A percentile compares a stretch with the other conserved stretches of the same genome.
Evolutionary conservation across 2,797 vertebrate genomes (phyloP).

Genomic region (Enteromius trimaculatus): DNA sequence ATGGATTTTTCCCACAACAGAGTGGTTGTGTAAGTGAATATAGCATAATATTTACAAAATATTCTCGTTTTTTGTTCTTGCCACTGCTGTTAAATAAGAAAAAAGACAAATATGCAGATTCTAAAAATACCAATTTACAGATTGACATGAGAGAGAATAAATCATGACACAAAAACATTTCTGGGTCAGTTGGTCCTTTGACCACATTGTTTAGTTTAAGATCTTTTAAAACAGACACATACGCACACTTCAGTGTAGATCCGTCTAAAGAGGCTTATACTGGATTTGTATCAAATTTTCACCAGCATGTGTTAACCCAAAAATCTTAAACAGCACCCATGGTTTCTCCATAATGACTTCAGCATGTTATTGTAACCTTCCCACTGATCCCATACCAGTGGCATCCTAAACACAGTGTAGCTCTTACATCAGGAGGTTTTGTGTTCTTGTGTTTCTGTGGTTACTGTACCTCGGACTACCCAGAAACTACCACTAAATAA

Average conservation of each 20-base stretch:
- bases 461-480: neutral
- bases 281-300: conserved; percentile 39
- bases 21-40: neutral
- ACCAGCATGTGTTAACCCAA: conserved; percentile 10
- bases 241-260: neutral
- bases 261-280: conserved; percentile 15
- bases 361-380: conserved; percentile 6
- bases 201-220: neutral
- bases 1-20: neutral
- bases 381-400: conserved; percentile 17
- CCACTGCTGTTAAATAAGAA: neutral
- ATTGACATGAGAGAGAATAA: neutral
- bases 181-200: neutral
- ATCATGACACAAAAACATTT: neutral
- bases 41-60: neutral
- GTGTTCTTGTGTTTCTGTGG: conserved; percentile 18
- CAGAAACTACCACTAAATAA: neutral
- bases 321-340: conserved; percentile 11
- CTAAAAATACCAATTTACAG: neutral
- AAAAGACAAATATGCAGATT: neutral
- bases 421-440: conserved; percentile 21
- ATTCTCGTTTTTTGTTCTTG: neutral
- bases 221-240: conserved; percentile 12
- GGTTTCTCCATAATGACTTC: conserved; percentile 40
- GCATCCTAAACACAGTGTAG: neutral